Percentiles rank a stretch among this genome's conserved stretches.
Evolutionary conservation across 2,888 invertebrate species (phyloP).

Genomic region (Pollenia angustigena): DNA sequence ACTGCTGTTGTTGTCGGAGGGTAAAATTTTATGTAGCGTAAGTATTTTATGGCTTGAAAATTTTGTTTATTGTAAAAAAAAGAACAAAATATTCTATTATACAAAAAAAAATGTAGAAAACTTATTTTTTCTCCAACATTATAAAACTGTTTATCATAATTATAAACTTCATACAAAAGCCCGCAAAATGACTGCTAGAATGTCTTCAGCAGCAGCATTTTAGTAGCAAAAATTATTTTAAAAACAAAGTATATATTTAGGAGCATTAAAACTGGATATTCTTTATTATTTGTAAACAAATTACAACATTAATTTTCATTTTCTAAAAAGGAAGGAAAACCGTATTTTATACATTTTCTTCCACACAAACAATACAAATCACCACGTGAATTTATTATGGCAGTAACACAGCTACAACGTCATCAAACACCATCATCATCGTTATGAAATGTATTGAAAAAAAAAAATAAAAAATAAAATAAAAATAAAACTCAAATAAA

Average conservation of each 20-base stretch:
- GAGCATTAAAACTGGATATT: background rate
- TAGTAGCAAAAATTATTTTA: background rate
- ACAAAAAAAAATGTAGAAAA: constrained; percentile 19
- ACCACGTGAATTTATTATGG: constrained; percentile 45
- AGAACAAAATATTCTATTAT: constrained; percentile 18
- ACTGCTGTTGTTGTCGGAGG: constrained; percentile 28
- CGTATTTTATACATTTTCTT: constrained; percentile 23
- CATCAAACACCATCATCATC: constrained; percentile 35
- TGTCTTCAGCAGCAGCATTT: background rate
- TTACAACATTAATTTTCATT: constrained; percentile 63
- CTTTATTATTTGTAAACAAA: constrained; percentile 39
- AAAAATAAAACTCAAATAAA: constrained; percentile 49
- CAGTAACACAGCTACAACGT: constrained; percentile 47
- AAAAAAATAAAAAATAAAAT: no score
- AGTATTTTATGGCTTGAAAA: constrained; percentile 76
- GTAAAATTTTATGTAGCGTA: constrained; percentile 83
- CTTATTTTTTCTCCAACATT: background rate
- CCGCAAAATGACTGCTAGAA: background rate
- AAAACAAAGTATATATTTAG: constrained; percentile 53
- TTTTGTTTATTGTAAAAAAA: background rate
- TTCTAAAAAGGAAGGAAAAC: constrained; percentile 50
- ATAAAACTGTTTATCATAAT: constrained; percentile 57
- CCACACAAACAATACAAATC: constrained; percentile 45
- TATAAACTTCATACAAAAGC: constrained; percentile 7
- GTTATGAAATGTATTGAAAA: constrained; percentile 55